phyloP scores from a whole-genome alignment of 2,888 invertebrate genomes.

The Pharmacophagus antenor region DNA sequence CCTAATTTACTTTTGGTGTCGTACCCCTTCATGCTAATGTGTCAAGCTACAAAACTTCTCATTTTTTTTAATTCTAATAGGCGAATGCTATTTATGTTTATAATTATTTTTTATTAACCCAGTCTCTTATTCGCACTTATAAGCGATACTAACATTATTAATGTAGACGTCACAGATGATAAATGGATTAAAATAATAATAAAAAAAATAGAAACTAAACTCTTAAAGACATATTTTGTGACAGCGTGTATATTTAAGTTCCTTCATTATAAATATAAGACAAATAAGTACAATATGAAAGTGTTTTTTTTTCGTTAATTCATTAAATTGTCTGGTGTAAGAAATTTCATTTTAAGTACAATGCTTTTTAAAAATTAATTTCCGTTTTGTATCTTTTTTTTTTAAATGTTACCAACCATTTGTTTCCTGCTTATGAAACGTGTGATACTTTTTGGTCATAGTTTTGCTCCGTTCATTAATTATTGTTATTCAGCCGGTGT shows the following conservation, averaged over 20 bases:
- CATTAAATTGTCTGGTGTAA: background rate
- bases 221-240: constrained; percentile 1
- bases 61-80: too few relatives aligned
- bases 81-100: too few relatives aligned
- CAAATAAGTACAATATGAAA: constrained; percentile 14
- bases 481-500: too few relatives aligned
- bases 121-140: too few relatives aligned
- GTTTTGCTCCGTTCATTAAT: too few relatives aligned
- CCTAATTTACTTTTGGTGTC: too few relatives aligned
- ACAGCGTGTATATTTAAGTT: constrained; percentile 6
- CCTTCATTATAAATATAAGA: constrained; percentile 9
- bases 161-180: background rate
- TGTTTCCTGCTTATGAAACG: constrained; percentile 1
- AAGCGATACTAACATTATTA: too few relatives aligned
- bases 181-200: background rate
- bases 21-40: too few relatives aligned
- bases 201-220: background rate
- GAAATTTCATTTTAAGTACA: background rate
- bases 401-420: constrained; percentile 23
- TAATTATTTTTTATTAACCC: too few relatives aligned
- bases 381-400: constrained; percentile 10
- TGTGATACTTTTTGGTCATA: too few relatives aligned
- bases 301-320: background rate
- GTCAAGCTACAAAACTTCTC: too few relatives aligned
- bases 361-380: background rate